Conservation (phyloP, 2,113 vertebrate species). For the Columba livia region DNA sequence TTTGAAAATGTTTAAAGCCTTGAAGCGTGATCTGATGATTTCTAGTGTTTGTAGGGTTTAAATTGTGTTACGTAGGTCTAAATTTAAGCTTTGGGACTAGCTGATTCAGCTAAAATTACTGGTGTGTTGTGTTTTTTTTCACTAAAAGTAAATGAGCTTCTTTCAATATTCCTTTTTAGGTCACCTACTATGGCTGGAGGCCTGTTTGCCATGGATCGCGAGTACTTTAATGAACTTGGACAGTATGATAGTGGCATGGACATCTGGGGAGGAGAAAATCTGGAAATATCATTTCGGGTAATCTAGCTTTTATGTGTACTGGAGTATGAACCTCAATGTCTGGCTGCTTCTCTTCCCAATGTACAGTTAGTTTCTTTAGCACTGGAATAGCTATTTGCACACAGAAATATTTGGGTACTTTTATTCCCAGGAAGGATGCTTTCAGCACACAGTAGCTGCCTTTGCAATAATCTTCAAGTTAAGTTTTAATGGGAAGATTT, state of each 20-base stretch:
- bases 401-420: background rate
- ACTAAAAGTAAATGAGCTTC: background rate
- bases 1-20: background rate
- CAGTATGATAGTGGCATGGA: conserved; percentile 97
- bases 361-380: background rate
- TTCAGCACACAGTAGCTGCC: background rate
- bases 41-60: background rate
- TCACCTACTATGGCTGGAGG: conserved; percentile 98
- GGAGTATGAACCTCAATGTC: background rate
- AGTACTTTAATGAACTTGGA: conserved; percentile 91
- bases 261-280: conserved; percentile 98
- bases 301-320: background rate
- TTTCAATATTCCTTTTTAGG: conserved; percentile 68
- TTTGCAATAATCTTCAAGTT: background rate
- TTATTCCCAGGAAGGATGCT: background rate
- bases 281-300: conserved; percentile 98
- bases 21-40: background rate
- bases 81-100: background rate
- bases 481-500: background rate
- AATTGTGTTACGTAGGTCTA: background rate
- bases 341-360: background rate
- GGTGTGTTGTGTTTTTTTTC: too few species aligned
- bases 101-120: background rate
- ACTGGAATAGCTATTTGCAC: background rate
- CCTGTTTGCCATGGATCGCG: conserved; percentile 94